Evolutionary conservation across 2,797 vertebrate species (phyloP).

Genomic region (Oryzias dopingdopingensis): DNA sequence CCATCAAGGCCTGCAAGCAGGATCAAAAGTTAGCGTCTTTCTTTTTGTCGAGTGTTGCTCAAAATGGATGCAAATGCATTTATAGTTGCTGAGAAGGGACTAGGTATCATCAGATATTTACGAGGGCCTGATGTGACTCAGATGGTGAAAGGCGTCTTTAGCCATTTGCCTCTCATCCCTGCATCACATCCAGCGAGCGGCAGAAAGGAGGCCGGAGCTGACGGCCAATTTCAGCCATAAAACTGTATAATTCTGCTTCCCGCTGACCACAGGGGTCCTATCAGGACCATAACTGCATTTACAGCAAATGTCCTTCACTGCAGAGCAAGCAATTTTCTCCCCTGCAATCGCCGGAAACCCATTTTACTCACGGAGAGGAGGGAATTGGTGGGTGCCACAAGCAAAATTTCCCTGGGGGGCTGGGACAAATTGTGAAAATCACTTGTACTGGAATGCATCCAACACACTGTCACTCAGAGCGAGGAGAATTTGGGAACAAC

Average conservation of each 20-base stretch:
- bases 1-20: conserved; percentile 30
- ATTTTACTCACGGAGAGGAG: conserved; percentile 44
- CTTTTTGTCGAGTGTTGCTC: conserved; percentile 18
- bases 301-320: conserved; percentile 55
- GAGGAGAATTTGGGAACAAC: conserved; percentile 40
- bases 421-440: conserved; percentile 60
- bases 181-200: neutral
- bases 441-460: conserved; percentile 46
- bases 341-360: conserved; percentile 50
- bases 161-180: conserved; percentile 32
- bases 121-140: neutral
- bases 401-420: conserved; percentile 64
- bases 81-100: neutral
- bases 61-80: conserved; percentile 36
- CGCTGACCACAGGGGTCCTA: conserved; percentile 64
- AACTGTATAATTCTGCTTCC: conserved; percentile 55
- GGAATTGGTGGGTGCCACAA: conserved; percentile 54
- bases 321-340: conserved; percentile 52
- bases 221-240: conserved; percentile 34
- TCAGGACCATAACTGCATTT: conserved; percentile 62
- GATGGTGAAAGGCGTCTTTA: conserved; percentile 23
- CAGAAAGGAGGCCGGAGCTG: conserved; percentile 22
- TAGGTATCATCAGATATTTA: conserved; percentile 21
- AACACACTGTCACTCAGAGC: conserved; percentile 48
- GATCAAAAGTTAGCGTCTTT: conserved; percentile 38